Percentiles rank a stretch among this genome's conserved stretches.
These are phyloP conservation scores for Porphyrio hochstetteri DNA, from an alignment of 2,113 vertebrate species.

Conservation along the genomic window DNA sequence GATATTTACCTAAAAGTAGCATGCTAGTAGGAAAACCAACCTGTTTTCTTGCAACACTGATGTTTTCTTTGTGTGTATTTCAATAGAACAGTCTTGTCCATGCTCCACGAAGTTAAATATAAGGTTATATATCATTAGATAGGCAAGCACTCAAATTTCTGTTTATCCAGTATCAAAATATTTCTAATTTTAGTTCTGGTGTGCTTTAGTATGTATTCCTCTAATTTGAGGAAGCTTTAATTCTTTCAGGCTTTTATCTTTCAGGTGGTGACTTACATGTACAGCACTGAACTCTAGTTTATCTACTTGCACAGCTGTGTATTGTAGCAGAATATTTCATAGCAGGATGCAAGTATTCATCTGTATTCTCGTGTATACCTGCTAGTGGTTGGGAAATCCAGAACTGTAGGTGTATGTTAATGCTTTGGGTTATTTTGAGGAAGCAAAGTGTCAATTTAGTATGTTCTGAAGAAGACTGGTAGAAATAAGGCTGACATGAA, in stretches of 20 bases:
- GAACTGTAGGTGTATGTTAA: background rate
- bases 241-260: background rate
- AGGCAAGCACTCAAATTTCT: background rate
- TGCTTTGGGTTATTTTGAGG: no score
- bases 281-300: background rate
- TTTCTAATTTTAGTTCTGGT: background rate
- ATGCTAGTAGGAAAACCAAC: background rate
- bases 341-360: background rate
- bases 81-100: background rate
- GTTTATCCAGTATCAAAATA: background rate
- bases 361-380: background rate
- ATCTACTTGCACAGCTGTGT: background rate
- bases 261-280: background rate
- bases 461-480: background rate
- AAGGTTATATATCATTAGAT: background rate
- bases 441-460: background rate
- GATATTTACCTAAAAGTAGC: conserved; percentile 29
- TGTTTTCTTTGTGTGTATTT: conserved; percentile 5
- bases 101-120: background rate
- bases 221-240: background rate
- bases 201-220: background rate
- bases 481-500: background rate
- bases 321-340: background rate
- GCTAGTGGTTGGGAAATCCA: background rate
- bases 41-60: background rate